Evolutionary conservation across 2,113 vertebrate genomes (phyloP), one percentile per base, ranked within the genome.

Genomic region (Calidris pygmaea): DNA sequence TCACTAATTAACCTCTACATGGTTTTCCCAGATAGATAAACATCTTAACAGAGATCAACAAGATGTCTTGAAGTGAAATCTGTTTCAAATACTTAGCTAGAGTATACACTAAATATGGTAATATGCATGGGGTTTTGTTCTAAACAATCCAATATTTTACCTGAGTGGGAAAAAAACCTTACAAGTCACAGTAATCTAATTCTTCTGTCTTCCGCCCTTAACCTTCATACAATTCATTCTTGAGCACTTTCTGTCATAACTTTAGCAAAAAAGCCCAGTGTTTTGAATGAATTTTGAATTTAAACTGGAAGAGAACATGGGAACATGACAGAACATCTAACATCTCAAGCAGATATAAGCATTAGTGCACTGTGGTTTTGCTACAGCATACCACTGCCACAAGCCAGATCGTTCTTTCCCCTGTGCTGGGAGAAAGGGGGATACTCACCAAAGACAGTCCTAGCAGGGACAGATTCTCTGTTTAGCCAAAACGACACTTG

Each of bases 401-500:
- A 37, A 65, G 43, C 55, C 72, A 58, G 17, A 81, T 35, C 1
- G 1, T 45, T 75, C 23, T 30, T 76, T 66, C 12, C 21, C 3
- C 0, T 7, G 3, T 50, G 55, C 56, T 76, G 52, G 37, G n/a
- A 94, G n/a, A 85, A 73, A 81, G 65, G 22, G 37, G 30, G 52
- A 73, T 93, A 98, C 99, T 99, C 96, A 99, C 99, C 99, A 75
- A 99, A 99, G 60, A 99, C 99, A 5, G 99, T 99, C 86, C 99
- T 98, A 37, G 99, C 99, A 29, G 99, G 99, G 56, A 99, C 99
- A 32, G 99, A 99, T 96, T 99, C 99, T 73, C 99, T 98, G 98
- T 99, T 99, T 68, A 99, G 98, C 99, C 99, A 99, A 90, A 99
- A 99, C 0, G 99, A 99, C 91, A 99, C 99, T 95, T 99, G 99